phyloP scores from a whole-genome alignment of 64 coral and sea anemone genomes.

The Actinia tenebrosa region DNA sequence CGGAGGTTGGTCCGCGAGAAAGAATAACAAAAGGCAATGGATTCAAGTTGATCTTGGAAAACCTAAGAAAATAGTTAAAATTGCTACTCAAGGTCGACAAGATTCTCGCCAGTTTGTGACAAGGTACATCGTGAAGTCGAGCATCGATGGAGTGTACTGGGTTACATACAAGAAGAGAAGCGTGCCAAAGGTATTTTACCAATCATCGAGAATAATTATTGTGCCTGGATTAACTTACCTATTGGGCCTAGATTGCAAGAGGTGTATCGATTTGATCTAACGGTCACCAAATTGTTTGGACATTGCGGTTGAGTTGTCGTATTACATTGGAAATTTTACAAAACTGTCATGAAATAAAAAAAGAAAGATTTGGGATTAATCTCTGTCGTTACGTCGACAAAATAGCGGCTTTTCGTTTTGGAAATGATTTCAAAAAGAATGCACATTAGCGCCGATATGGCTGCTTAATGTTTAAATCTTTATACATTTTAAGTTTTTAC shows the following conservation, averaged over 20 bases:
- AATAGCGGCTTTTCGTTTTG: too few relatives aligned
- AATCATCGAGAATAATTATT: not conserved
- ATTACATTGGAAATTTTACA: too few relatives aligned
- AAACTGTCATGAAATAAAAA: too few relatives aligned
- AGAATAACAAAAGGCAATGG: slow-evolving; percentile 50
- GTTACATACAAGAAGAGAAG: slow-evolving; percentile 24
- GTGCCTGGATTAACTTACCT: not conserved
- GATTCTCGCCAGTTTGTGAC: slow-evolving; percentile 39
- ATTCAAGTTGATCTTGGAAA: slow-evolving; percentile 51
- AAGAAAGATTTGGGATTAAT: too few relatives aligned
- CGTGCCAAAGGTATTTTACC: slow-evolving; percentile 1
- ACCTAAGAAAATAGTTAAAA: slow-evolving; percentile 24
- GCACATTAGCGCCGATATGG: too few relatives aligned
- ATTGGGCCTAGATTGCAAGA: too few relatives aligned
- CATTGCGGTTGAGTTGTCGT: too few relatives aligned
- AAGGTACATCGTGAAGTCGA: slow-evolving; percentile 35
- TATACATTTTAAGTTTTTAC: too few relatives aligned
- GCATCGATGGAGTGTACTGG: slow-evolving; percentile 17
- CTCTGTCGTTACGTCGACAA: too few relatives aligned
- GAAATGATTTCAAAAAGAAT: not conserved
- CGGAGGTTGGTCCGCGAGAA: slow-evolving; percentile 19
- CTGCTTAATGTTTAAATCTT: too few relatives aligned
- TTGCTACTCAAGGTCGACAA: slow-evolving; percentile 56
- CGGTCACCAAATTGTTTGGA: too few relatives aligned
- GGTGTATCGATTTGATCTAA: too few relatives aligned